Percentiles rank a stretch among this genome's conserved stretches.
Evolutionary conservation across 1,140 invertebrate genomes (phyloP).

Genomic region (Hypothenemus hampei): DNA sequence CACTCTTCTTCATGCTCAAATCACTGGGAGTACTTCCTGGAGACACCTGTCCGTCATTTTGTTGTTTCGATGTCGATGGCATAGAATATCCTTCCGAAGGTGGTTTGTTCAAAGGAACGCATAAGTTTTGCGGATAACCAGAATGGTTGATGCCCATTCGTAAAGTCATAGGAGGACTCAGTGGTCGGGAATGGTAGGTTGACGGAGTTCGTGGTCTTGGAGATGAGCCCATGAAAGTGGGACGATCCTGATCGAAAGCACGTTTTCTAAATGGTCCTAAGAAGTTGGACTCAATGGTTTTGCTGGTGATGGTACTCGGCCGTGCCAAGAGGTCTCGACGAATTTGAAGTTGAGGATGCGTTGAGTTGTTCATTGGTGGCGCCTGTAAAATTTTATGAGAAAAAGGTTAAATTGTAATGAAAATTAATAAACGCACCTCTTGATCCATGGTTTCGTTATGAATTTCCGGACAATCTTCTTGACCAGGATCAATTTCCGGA

Average conservation of each 20-base stretch:
- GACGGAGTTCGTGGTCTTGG: slow-evolving; percentile 19
- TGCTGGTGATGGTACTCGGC: slow-evolving; percentile 48
- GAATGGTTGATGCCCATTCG: slow-evolving; percentile 25
- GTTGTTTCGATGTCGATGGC: slow-evolving; percentile 16
- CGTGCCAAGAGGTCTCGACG: slow-evolving; percentile 57
- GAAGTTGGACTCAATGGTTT: slow-evolving; percentile 29
- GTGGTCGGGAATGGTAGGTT: slow-evolving; percentile 16
- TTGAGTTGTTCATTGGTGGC: slow-evolving; percentile 46
- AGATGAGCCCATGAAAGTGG: slow-evolving; percentile 20
- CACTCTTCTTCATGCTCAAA: slow-evolving; percentile 43
- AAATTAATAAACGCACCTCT: slow-evolving; percentile 40
- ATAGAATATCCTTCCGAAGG: neutral
- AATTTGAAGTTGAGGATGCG: slow-evolving; percentile 66
- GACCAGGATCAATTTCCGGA: slow-evolving; percentile 51
- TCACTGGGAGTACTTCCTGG: slow-evolving; percentile 39
- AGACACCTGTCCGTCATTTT: slow-evolving; percentile 12
- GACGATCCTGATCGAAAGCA: slow-evolving; percentile 36
- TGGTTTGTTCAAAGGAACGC: slow-evolving; percentile 30
- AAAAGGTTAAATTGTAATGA: too few relatives aligned
- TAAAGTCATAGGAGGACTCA: slow-evolving; percentile 34
- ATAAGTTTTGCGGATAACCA: slow-evolving; percentile 14
- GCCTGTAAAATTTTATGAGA: too few relatives aligned
- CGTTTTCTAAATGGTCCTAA: slow-evolving; percentile 40
- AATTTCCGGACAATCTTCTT: slow-evolving; percentile 51
- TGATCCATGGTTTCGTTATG: slow-evolving; percentile 42